Percentiles rank a stretch among this genome's conserved stretches.
phyloP scores from a whole-genome alignment of 2,113 vertebrate genomes.

The Labeo catla region DNA sequence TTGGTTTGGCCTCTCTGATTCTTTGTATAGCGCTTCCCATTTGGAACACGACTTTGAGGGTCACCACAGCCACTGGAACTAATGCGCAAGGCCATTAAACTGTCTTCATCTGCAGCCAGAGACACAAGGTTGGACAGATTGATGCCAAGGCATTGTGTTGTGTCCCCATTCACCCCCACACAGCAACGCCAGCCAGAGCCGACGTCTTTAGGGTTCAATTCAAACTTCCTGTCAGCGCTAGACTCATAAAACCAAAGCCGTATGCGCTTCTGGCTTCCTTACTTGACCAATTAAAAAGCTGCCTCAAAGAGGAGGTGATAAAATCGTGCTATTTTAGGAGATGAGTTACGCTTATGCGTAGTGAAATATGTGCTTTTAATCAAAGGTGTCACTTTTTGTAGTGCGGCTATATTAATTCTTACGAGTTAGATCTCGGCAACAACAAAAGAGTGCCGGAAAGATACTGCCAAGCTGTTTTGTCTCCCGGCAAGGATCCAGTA shows the following conservation, averaged over 20 bases:
- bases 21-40: constrained; percentile 24
- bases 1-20: constrained; percentile 42
- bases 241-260: constrained; percentile 59
- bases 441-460: constrained; percentile 2
- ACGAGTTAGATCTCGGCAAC: not conserved
- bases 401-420: not conserved
- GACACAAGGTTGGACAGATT: constrained; percentile 46
- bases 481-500: constrained; percentile 45
- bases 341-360: not conserved
- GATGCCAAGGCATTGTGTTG: constrained; percentile 50
- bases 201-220: constrained; percentile 58
- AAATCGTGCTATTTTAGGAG: constrained; percentile 11
- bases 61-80: constrained; percentile 68
- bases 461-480: constrained; percentile 43
- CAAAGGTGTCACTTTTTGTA: not conserved
- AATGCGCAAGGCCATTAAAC: constrained; percentile 68
- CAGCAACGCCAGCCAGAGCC: constrained; percentile 45
- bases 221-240: constrained; percentile 66
- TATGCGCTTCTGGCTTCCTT: constrained; percentile 41
- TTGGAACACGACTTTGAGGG: constrained; percentile 43
- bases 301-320: constrained; percentile 33
- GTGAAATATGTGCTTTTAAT: constrained; percentile 10
- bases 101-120: constrained; percentile 64
- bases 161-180: constrained; percentile 54
- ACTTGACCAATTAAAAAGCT: constrained; percentile 42